phyloP scores from a whole-genome alignment of 2,888 invertebrate genomes.

The Darwinula stevensoni region DNA sequence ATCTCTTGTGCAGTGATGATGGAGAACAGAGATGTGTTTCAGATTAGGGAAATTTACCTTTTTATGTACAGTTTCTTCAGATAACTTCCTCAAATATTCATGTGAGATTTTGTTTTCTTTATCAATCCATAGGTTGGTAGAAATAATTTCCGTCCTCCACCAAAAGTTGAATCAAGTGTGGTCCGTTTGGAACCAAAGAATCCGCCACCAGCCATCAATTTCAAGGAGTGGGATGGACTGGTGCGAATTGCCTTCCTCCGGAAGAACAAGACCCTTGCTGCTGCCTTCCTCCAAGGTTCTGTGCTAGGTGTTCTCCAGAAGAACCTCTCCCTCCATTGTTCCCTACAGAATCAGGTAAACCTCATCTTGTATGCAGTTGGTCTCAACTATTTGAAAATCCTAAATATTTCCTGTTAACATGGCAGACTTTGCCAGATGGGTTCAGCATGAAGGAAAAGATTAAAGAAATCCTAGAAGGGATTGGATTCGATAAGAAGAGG shows the following conservation, averaged over 20 bases:
- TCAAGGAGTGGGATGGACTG: conserved; percentile 93
- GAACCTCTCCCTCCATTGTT: conserved; percentile 67
- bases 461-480: conserved; percentile 33
- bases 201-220: conserved; percentile 84
- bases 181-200: conserved; percentile 89
- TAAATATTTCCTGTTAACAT: conserved; percentile 14
- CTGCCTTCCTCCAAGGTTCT: conserved; percentile 57
- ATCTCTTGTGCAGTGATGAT: too few relatives aligned
- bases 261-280: conserved; percentile 83
- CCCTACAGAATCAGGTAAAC: conserved; percentile 42
- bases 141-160: conserved; percentile 93
- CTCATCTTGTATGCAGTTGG: too few relatives aligned
- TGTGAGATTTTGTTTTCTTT: conserved; percentile 10
- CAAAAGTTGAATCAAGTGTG: conserved; percentile 95
- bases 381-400: not conserved
- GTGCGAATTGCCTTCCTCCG: conserved; percentile 77
- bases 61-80: too few relatives aligned
- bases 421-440: conserved; percentile 41
- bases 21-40: conserved; percentile 8
- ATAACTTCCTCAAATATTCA: too few relatives aligned
- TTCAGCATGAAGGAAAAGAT: conserved; percentile 57
- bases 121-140: conserved; percentile 52
- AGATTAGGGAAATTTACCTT: conserved; percentile 7
- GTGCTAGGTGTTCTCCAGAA: conserved; percentile 58
- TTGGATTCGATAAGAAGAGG: conserved; percentile 39